These are phyloP conservation scores for Epiblema foenella DNA, from an alignment of 2,888 invertebrate genomes.

Conservation along the genomic window DNA sequence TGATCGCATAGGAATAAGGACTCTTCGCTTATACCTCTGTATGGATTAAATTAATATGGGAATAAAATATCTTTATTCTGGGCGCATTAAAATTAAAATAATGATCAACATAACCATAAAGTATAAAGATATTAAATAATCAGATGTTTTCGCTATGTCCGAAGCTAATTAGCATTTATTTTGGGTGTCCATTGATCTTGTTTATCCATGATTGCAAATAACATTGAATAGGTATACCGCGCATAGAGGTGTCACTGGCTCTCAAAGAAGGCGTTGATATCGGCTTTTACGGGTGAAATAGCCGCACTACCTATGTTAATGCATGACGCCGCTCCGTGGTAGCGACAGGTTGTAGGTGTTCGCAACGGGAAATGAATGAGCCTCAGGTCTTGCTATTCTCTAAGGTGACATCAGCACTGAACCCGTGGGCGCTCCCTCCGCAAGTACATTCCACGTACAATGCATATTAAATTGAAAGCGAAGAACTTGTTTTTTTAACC, in stretches of 20 bases:
- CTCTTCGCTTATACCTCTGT: too few relatives aligned
- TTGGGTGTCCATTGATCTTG: background rate
- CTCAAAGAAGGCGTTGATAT: conserved; percentile 25
- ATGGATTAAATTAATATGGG: too few relatives aligned
- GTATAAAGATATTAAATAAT: background rate
- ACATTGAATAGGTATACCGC: conserved; percentile 48
- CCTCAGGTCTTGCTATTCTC: conserved; percentile 13
- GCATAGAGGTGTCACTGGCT: conserved; percentile 24
- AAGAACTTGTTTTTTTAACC: too few relatives aligned
- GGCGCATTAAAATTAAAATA: too few relatives aligned
- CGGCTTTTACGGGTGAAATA: conserved; percentile 31
- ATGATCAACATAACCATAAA: background rate
- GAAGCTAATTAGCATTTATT: background rate
- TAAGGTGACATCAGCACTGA: conserved; percentile 23
- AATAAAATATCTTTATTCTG: too few relatives aligned
- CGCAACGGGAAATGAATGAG: conserved; percentile 7
- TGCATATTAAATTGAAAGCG: background rate
- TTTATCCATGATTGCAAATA: conserved; percentile 40
- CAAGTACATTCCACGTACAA: background rate
- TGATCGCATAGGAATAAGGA: too few relatives aligned
- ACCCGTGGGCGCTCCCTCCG: background rate
- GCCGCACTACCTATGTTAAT: conserved; percentile 22
- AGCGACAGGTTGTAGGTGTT: conserved; percentile 12
- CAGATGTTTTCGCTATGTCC: background rate
- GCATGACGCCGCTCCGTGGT: conserved; percentile 21